phyloP scores from a whole-genome alignment of 2,797 vertebrate genomes.

The Fistularia commersonii region DNA sequence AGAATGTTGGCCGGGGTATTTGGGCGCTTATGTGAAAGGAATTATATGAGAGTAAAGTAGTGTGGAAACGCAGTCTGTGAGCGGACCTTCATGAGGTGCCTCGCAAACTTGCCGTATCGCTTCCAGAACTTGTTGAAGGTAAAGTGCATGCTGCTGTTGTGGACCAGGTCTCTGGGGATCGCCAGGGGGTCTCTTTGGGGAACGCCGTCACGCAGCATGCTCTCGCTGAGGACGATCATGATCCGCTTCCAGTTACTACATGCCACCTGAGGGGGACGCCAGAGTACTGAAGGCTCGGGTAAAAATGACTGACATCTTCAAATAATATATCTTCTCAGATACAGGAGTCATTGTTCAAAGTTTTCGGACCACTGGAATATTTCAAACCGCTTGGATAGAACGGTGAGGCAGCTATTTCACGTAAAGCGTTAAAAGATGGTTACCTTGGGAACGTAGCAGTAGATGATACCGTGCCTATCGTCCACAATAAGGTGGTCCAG shows the following conservation, averaged over 20 bases:
- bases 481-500: slow-evolving; percentile 96
- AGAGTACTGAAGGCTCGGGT: neutral
- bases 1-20: no score
- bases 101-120: slow-evolving; percentile 90
- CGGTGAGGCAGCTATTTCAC: no score
- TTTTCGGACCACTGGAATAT: no score
- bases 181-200: slow-evolving; percentile 88
- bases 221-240: slow-evolving; percentile 94
- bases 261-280: slow-evolving; percentile 76
- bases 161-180: slow-evolving; percentile 84
- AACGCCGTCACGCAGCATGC: slow-evolving; percentile 81
- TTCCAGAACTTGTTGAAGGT: slow-evolving; percentile 98
- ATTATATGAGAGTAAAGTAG: no score
- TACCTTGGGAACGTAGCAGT: slow-evolving; percentile 96
- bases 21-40: no score
- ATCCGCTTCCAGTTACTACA: slow-evolving; percentile 98
- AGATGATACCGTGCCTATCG: slow-evolving; percentile 93
- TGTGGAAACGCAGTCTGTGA: no score
- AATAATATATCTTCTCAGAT: no score
- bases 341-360: no score
- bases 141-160: slow-evolving; percentile 91
- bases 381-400: no score
- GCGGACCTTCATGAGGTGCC: slow-evolving; percentile 90
- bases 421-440: neutral
- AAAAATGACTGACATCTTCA: neutral